Evolutionary conservation across 2,113 vertebrate genomes (phyloP), one percentile per base, ranked within the genome.

Genomic region (Cephalopterus ornatus): DNA sequence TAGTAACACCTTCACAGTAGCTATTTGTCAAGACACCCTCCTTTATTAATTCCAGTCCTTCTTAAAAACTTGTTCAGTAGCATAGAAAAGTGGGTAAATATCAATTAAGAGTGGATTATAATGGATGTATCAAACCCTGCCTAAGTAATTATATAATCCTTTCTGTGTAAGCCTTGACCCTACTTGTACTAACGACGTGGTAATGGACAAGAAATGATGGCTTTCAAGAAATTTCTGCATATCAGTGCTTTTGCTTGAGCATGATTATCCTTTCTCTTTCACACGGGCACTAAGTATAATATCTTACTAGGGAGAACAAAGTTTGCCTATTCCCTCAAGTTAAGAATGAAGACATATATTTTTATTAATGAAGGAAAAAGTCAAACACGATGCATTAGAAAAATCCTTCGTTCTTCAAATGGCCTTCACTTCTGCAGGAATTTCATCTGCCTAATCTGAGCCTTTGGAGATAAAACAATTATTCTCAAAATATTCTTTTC

Each of bases 391-490:
- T n/a, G 3, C 37, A 6, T 30, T 47, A 85, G 55, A 94, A 94
- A 77, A 89, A 63, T 18, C 14, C 76, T 94, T 59, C 24, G 7
- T 62, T 66, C 35, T 24, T 82, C 26, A 30, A 53, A 44, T 12
- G 59, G 10, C n/a, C 62, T 95, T 82, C 47, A 52, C 7, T n/a
- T 94, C 37, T 88, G 24, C 5, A 75, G 33, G 32, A 58, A 79
- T 93, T 96, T 96, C 62, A 42, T 68, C 63, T 82, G 22, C 46
- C 6, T 89, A 79, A 88, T 95, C 27, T 35, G 27, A 88, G n/a
- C 21, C 52, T 89, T 75, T 44, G 16, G 23, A 89, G 4, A 8
- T 55, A 66, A 84, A 88, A 80, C 84, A 58, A 68, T 75, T 70
- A 24, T 86, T 66, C 28, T 67, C n/a, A 55, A 87, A 95, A 93